Evolutionary conservation across 2,888 invertebrate genomes (phyloP).

Genomic region (Lasioglossum lativentre): DNA sequence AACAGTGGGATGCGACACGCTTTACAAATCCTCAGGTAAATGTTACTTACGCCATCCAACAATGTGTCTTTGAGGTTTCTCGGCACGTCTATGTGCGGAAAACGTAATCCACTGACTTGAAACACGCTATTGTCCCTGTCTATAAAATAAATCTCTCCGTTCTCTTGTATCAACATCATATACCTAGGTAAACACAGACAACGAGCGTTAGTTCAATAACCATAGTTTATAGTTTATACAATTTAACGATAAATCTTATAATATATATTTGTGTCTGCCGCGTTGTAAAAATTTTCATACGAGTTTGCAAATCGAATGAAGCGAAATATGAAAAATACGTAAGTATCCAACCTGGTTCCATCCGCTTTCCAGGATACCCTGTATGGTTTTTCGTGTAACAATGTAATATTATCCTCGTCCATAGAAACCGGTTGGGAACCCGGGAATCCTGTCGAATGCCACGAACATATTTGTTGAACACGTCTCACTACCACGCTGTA

Average conservation of each 20-base stretch:
- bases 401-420: slow-evolving; percentile 92
- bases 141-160: slow-evolving; percentile 94
- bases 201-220: slow-evolving; percentile 6
- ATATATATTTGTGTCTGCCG: too few species aligned
- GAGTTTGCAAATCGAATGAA: too few species aligned
- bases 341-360: slow-evolving; percentile 90
- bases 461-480: slow-evolving; percentile 92
- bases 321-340: not conserved
- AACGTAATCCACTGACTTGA: slow-evolving; percentile 92
- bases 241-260: not conserved
- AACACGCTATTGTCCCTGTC: slow-evolving; percentile 98
- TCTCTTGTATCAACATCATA: slow-evolving; percentile 97
- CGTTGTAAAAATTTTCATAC: too few species aligned
- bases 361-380: slow-evolving; percentile 99
- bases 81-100: slow-evolving; percentile 91
- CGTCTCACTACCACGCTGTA: slow-evolving; percentile 89
- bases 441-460: slow-evolving; percentile 94
- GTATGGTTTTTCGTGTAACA: slow-evolving; percentile 93
- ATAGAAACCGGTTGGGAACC: slow-evolving; percentile 99
- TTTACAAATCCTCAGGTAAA: not conserved
- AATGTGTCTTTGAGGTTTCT: slow-evolving; percentile 92
- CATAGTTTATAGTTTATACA: not conserved
- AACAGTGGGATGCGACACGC: not conserved
- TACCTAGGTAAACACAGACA: slow-evolving; percentile 87
- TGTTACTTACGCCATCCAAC: slow-evolving; percentile 93